Conservation (phyloP, 2,888 invertebrate genomes). For the Megastigmus dorsalis region DNA sequence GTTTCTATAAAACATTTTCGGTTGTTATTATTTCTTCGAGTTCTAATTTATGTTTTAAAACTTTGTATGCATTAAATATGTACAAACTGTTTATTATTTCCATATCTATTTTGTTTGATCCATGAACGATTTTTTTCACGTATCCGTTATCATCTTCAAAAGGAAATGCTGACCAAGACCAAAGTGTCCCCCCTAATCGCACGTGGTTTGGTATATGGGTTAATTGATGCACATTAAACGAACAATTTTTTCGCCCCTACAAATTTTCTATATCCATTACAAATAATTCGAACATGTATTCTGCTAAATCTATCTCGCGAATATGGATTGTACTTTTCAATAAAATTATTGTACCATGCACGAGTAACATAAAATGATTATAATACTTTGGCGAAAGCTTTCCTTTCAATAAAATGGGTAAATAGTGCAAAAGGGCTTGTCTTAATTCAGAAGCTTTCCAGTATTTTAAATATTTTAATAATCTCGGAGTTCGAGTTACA, state of each 20-base stretch:
- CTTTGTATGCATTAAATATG: background rate
- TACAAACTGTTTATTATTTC: constrained; percentile 40
- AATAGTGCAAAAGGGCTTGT: background rate
- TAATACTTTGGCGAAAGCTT: background rate
- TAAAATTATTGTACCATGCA: background rate
- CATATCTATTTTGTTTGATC: constrained; percentile 36
- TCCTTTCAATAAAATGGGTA: background rate
- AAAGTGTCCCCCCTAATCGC: constrained; percentile 28
- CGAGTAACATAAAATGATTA: constrained; percentile 4
- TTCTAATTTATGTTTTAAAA: constrained; percentile 4
- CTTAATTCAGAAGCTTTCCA: constrained; percentile 2
- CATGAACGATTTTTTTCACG: constrained; percentile 35
- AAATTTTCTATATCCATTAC: constrained; percentile 4
- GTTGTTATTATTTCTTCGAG: background rate
- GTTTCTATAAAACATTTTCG: no score
- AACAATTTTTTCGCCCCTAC: constrained; percentile 43
- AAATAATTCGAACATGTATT: constrained; percentile 32
- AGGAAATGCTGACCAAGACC: constrained; percentile 46
- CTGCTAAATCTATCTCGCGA: background rate
- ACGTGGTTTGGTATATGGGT: constrained; percentile 4
- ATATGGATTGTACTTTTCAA: constrained; percentile 17
- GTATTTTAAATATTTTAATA: background rate
- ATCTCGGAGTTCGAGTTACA: background rate
- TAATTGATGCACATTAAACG: constrained; percentile 42
- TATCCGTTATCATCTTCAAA: constrained; percentile 49